Base-by-base conservation (phyloP, 1,140 invertebrate genomes). In the Drosophila nikananu region DNA sequence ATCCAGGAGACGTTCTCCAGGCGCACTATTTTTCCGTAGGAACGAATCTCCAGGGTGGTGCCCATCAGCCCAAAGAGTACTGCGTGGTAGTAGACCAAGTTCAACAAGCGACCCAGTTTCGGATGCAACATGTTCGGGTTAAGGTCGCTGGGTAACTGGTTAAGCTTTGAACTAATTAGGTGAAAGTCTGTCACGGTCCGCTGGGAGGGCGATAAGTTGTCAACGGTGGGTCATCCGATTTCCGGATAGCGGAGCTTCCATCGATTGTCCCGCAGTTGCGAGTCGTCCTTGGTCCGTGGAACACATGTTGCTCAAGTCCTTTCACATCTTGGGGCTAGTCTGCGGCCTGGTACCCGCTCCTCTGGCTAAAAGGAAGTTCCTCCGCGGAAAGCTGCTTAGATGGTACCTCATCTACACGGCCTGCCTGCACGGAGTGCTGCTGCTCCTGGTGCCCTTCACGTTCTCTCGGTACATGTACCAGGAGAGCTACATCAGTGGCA, bases 91-190 rank as follows among this genome's bases (percentile, higher is more conserved):
- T 87, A 87, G 41, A 61, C 51, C n/a, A 81, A 15, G 9, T 23
- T 68, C 23, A 87, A 5, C 37, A 61, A 54, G 19, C 64, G 19
- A 27, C 54, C 30, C 27, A 86, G 27, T 46, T 76, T 73, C 3
- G 57, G 64, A 39, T 80, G 77, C 77, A 83, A 80, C 83, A 86
- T 86, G 68, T 46, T 76, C 21, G 35, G 21, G n/a, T 25, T 23
- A 23, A 25, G 70, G 51, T 21, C 10, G 27, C 2, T 25, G 17
- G 13, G 8, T 27, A 21, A 48, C 63, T 44, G 59, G 13, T 25
- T n/a, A 42, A 27, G 21, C 42, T 17, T 39, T 37, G 12, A 23
- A 19, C 23, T 77, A 46, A 77, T 77, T 77, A 54, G 32, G 27
- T 42, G 27, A 77, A 61, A 37, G 37, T 57, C 54, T 39, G 54